Conservation (phyloP, 2,888 invertebrate species). For the Neoitamus cyanurus region DNA sequence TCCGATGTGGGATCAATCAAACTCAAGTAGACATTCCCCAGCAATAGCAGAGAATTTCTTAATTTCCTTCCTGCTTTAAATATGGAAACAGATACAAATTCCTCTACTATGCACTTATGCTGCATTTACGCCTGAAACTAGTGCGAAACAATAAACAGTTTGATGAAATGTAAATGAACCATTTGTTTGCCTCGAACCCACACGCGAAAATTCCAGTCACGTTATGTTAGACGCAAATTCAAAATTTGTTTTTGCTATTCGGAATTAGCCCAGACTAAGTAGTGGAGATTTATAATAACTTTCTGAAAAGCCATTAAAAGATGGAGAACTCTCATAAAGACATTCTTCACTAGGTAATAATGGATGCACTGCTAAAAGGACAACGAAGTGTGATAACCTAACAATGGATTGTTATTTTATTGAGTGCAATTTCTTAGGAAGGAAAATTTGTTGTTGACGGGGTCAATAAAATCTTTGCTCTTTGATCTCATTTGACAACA, state of each 20-base stretch:
- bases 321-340: background rate
- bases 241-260: background rate
- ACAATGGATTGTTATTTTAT: background rate
- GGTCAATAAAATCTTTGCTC: too few species aligned
- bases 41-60: background rate
- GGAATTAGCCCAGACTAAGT: background rate
- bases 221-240: background rate
- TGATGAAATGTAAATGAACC: background rate
- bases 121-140: background rate
- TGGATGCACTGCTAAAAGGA: background rate
- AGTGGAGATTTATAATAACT: background rate
- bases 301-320: background rate
- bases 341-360: background rate
- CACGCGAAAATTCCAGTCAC: background rate
- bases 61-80: background rate
- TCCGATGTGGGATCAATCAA: background rate
- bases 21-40: background rate
- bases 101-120: background rate
- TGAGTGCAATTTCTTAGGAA: background rate
- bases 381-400: background rate
- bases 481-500: too few species aligned
- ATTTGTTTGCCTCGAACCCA: background rate
- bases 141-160: constrained; percentile 5
- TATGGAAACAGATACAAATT: background rate
- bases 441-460: too few species aligned